Conservation (phyloP, 2,113 vertebrate genomes). For the Ceratotherium simum region DNA sequence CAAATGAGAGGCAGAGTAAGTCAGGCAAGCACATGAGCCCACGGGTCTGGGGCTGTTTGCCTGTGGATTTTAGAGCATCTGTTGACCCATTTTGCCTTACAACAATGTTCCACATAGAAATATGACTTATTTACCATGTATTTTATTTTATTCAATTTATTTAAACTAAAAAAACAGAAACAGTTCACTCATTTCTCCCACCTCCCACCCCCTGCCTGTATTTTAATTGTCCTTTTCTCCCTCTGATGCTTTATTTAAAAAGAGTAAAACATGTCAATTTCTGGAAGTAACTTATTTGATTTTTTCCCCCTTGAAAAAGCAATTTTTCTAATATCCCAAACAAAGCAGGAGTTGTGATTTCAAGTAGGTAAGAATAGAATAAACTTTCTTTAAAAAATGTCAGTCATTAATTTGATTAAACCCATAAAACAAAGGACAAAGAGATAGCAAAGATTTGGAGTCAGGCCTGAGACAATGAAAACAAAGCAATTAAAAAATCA, state of each 20-base stretch:
- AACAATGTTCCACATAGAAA: neutral
- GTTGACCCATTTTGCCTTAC: constrained; percentile 19
- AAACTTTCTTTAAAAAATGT: constrained; percentile 34
- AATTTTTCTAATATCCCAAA: constrained; percentile 20
- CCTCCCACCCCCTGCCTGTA: no score
- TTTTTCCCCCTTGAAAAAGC: neutral
- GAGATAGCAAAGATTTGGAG: constrained; percentile 50
- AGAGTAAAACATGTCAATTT: constrained; percentile 14
- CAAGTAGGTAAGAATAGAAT: constrained; percentile 51
- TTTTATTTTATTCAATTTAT: constrained; percentile 9
- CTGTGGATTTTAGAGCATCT: constrained; percentile 16
- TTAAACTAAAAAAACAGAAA: neutral
- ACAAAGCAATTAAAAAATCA: constrained; percentile 58
- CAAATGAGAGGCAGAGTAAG: neutral
- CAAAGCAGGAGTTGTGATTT: constrained; percentile 52
- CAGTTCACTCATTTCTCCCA: neutral
- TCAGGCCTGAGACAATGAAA: constrained; percentile 47
- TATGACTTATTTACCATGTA: neutral
- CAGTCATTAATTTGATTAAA: constrained; percentile 52
- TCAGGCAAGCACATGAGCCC: neutral
- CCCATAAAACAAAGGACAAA: constrained; percentile 38
- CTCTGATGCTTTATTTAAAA: constrained; percentile 34
- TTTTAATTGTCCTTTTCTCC: constrained; percentile 17
- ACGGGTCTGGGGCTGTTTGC: neutral
- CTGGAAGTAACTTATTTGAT: neutral